These are phyloP conservation scores for Manis pentadactyla DNA, from an alignment of 2,797 vertebrate species.

Conservation along the genomic window DNA sequence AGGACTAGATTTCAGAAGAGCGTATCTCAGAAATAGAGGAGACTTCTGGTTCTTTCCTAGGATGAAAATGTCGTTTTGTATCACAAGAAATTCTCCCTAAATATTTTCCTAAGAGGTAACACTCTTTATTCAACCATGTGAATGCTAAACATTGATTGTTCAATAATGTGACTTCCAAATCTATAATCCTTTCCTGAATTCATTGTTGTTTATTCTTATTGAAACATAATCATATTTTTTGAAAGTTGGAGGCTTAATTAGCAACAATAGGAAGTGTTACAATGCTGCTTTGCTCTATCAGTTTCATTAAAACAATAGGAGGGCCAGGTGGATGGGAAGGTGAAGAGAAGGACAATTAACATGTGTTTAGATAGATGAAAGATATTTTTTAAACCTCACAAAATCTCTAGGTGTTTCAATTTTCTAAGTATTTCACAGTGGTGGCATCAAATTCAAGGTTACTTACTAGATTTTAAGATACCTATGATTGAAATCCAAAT, in stretches of 20 bases:
- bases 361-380: not conserved
- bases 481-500: not conserved
- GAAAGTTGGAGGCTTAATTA: not conserved
- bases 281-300: not conserved
- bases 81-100: not conserved
- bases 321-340: not conserved
- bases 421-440: not conserved
- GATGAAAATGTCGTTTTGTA: not conserved
- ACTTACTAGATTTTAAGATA: not conserved
- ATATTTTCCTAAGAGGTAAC: not conserved
- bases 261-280: not conserved
- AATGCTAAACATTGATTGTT: not conserved
- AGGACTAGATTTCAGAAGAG: not conserved
- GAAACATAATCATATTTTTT: not conserved
- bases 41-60: not conserved
- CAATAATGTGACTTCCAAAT: constrained; percentile 18
- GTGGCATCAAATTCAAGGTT: not conserved
- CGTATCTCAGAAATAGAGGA: not conserved
- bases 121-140: not conserved
- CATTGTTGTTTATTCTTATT: not conserved
- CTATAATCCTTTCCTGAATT: not conserved
- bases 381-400: not conserved
- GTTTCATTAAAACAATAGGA: constrained; percentile 9
- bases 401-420: not conserved
- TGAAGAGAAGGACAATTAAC: not conserved